Percentiles rank a stretch among this genome's conserved stretches.
Conservation (phyloP, 2,113 vertebrate species). For the Regulus satrapa region DNA sequence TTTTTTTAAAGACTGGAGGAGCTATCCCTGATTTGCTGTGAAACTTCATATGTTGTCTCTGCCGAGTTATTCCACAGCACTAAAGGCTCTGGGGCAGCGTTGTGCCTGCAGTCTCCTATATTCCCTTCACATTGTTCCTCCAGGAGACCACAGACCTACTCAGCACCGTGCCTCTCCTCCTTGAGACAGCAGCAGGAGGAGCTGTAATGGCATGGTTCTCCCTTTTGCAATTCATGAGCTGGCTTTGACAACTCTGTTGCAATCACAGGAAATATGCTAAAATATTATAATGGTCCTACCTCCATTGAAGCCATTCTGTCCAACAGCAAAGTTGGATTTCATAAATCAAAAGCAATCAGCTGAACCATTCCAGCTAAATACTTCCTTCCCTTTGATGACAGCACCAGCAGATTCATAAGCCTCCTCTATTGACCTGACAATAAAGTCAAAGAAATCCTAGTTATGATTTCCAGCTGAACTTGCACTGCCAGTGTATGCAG, state of each 20-base stretch:
- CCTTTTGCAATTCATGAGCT: not conserved
- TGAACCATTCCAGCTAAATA: not conserved
- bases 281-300: not conserved
- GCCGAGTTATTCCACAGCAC: fast-evolving
- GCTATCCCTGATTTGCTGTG: not conserved
- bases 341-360: not conserved
- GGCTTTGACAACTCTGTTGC: not conserved
- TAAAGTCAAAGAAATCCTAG: not conserved
- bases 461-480: not conserved
- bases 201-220: not conserved
- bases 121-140: not conserved
- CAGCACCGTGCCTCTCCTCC: not conserved
- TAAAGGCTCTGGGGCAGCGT: not conserved
- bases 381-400: not conserved
- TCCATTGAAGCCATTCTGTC: not conserved
- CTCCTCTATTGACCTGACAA: not conserved
- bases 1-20: not conserved
- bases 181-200: fast-evolving
- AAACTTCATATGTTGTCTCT: not conserved
- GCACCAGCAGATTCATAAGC: not conserved
- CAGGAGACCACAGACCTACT: fast-evolving
- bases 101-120: not conserved
- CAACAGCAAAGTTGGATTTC: not conserved
- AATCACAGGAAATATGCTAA: not conserved
- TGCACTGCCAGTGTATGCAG: not conserved